Conservation (phyloP, 2,113 vertebrate genomes). For the Piprites chloris region DNA sequence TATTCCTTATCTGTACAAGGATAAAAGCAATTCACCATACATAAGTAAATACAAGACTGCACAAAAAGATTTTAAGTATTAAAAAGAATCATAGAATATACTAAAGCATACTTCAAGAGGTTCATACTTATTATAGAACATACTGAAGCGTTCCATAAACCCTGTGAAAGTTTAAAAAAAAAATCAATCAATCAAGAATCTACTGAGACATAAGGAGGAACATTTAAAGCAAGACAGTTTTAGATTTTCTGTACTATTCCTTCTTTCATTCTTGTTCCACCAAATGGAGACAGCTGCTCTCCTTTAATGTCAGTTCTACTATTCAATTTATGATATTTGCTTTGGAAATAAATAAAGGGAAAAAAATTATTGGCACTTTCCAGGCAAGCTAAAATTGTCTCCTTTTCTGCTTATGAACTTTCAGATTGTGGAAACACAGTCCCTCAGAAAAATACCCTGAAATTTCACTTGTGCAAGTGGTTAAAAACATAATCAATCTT, state of each 20-base stretch:
- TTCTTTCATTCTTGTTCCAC: not conserved
- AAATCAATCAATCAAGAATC: not conserved
- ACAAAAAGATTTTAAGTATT: not conserved
- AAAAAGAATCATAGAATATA: not conserved
- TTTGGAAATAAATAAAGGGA: not conserved
- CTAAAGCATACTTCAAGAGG: not conserved
- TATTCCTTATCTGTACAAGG: constrained; percentile 64
- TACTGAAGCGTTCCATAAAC: not conserved
- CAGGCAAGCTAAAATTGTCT: not conserved
- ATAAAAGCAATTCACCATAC: not conserved
- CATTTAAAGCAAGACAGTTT: not conserved
- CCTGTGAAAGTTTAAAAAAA: not conserved
- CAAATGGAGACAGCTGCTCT: not conserved
- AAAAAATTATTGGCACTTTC: not conserved
- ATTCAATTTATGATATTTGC: not conserved
- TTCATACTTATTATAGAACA: not conserved
- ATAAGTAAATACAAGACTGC: not conserved
- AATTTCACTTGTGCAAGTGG: not conserved
- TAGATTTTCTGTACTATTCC: not conserved
- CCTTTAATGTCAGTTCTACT: not conserved
- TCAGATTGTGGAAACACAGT: not conserved
- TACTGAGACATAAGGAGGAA: not conserved
- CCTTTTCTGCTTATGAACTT: not conserved
- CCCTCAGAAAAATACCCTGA: not conserved
- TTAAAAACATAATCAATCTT: constrained; percentile 12